Evolutionary conservation across 1,140 invertebrate genomes (phyloP), one percentile per base, ranked within the genome.

Genomic region (Subanguina moxae): DNA sequence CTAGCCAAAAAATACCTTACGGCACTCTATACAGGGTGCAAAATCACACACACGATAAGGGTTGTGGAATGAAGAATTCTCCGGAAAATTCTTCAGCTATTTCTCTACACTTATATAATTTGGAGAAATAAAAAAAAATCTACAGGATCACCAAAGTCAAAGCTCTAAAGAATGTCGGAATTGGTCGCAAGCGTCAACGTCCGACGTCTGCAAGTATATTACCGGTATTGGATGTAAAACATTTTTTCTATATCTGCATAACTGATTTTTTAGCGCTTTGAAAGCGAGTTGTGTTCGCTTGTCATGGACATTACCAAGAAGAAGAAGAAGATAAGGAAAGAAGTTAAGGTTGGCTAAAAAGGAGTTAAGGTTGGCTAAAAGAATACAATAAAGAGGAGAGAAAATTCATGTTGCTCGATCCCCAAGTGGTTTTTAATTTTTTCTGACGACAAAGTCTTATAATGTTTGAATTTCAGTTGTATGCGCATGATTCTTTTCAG

Each of bases 271-370:
- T 52, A 21, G 23, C 23, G 88, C 72, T 83, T 95, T 25, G 85
- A 88, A 30, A 84, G 86, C 15, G 88, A 92, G 77, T 91, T 97
- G 90, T 89, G 89, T 82, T 86, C 90, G 68, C 85, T 97, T 32
- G 95, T 94, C 58, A 91, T 98, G 57, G 91, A 97, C 80, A 90
- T 86, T 15, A 78, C 80, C 1, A 72, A 74, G 46, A 76, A 80
- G 25, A 74, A 72, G 28, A 72, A 82, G 72, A 76, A 76, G 57
- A 74, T n/a, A n/a, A n/a, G n/a, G n/a, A n/a, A n/a, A n/a, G n/a
- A 74, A 43, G 66, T 70, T 32, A 52, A 65, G 27, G 38, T 27
- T 17, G 74, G 71, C 17, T 58, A 64, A 25, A 23, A 67, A n/a
- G 17, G n/a, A n/a, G n/a, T n/a, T n/a, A n/a, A n/a, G n/a, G n/a